A percentile compares a stretch with the other conserved stretches of the same genome.
These are phyloP conservation scores for Rhagonycha lutea DNA, from an alignment of 2,888 invertebrate species.

Conservation along the genomic window DNA sequence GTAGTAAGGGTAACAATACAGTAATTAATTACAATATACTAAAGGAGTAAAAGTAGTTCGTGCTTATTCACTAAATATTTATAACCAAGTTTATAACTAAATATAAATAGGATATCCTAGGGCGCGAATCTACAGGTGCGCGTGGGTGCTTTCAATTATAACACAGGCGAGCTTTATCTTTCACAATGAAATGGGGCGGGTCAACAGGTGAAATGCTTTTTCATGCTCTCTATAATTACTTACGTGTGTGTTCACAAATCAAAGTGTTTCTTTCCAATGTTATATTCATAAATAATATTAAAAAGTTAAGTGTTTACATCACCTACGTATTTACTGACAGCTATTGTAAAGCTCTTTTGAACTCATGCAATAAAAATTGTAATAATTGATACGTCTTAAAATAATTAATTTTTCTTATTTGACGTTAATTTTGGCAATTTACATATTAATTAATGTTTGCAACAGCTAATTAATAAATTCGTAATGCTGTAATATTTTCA, in stretches of 20 bases:
- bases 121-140: constrained; percentile 31
- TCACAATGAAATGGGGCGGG: constrained; percentile 42
- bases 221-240: constrained; percentile 41
- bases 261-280: constrained; percentile 20
- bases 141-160: constrained; percentile 45
- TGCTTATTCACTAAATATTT: not conserved
- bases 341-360: not conserved
- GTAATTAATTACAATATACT: not conserved
- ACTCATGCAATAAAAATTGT: not conserved
- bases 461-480: not conserved
- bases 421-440: not conserved
- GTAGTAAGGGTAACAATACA: not conserved
- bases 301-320: not conserved
- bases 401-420: not conserved
- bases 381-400: not conserved
- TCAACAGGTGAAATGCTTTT: constrained; percentile 42
- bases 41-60: not conserved
- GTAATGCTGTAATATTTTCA: not conserved
- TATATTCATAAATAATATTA: constrained; percentile 20
- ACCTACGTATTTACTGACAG: not conserved
- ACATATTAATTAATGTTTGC: not conserved
- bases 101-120: constrained; percentile 15
- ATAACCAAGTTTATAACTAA: constrained; percentile 2
- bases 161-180: constrained; percentile 35
- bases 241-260: constrained; percentile 36